These are phyloP conservation scores for Cancer borealis DNA, from an alignment of 2,888 invertebrate genomes.

Conservation along the genomic window DNA sequence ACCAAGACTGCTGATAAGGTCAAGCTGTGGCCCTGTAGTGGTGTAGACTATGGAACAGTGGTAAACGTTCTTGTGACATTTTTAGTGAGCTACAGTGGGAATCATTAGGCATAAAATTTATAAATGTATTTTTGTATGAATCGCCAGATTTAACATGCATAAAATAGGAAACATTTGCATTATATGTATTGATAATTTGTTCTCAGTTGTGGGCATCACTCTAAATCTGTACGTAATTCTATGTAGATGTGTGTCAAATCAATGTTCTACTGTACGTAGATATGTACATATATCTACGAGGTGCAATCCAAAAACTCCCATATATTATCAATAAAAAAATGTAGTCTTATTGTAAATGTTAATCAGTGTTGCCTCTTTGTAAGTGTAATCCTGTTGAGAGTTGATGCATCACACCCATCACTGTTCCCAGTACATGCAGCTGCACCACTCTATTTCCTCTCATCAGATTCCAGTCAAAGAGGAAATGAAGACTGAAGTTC, in stretches of 20 bases:
- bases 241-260: not conserved
- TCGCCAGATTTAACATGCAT: not conserved
- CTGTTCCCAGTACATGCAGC: not conserved
- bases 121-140: not conserved
- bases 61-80: not conserved
- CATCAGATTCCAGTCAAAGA: not conserved
- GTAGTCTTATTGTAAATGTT: not conserved
- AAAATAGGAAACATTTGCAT: not conserved
- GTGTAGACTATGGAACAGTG: not conserved
- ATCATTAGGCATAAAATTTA: not conserved
- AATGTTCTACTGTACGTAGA: not conserved
- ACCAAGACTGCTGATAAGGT: not conserved
- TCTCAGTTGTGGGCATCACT: not conserved
- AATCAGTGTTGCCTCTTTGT: not conserved
- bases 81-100: not conserved
- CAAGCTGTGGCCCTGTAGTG: not conserved
- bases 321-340: not conserved
- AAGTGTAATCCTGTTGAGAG: not conserved
- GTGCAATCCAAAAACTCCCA: not conserved
- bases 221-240: not conserved
- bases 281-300: not conserved
- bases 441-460: not conserved
- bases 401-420: not conserved
- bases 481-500: not conserved
- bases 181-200: not conserved